Base-by-base conservation (phyloP, 2,797 vertebrate species). In the Apodemus agrarius region DNA sequence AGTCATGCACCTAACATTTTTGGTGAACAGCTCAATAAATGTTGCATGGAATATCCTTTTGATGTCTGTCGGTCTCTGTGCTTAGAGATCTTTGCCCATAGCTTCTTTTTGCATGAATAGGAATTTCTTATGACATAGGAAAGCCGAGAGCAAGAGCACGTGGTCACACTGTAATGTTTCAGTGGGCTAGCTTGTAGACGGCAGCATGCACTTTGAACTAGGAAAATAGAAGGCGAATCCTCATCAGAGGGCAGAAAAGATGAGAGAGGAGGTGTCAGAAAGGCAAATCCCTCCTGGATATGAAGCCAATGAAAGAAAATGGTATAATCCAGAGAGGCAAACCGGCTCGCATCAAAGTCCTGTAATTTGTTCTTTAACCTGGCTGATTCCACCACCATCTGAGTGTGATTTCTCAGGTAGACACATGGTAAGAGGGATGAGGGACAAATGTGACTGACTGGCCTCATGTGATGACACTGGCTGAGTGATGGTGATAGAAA, bases 21-120 rank as follows among this genome's bases (percentile, higher is more conserved):
- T 84, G 43, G 79, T 96, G 87, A 94, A 69, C 43, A 86, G 65
- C 43, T 91, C 79, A 29, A 43, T 52, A 91, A 86, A 63, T 34
- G 78, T 76, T 93, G 54, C 81, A 87, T 34, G 91, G 54, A 85
- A 26, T 19, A 46, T 88, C 34, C 85, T 89, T 90, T 13, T 92
- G 37, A 79, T 65, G 65, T 85, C 4, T 26, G 14, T 74, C 46
- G 79, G 84, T 69, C 79, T 89, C 79, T 80, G 24, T 29, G 54
- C 29, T 34, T 83, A 82, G n/a, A n/a, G 49, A 89, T 89, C 2
- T 86, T 96, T 90, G 34, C 72, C 43, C 69, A 94, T 72, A 89
- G 43, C 5, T 17, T 67, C 4, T 29, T 72, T 54, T 37, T 72
- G 54, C 24, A 80, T 13, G 4, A 46, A 3, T 5, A 31, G 19